phyloP scores from a whole-genome alignment of 2,888 invertebrate genomes.

The Schrankia costaestrigalis region DNA sequence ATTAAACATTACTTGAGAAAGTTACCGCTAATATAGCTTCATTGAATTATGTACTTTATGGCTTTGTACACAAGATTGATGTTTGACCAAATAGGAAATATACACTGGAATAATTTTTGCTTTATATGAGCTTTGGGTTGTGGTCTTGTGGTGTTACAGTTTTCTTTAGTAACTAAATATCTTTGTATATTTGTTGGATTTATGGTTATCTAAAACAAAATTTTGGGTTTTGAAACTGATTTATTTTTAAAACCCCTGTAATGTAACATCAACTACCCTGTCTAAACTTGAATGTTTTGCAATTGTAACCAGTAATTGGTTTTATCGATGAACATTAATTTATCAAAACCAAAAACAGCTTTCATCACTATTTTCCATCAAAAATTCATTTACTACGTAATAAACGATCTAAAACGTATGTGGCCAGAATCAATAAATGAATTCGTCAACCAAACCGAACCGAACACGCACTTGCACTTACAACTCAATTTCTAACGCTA shows the following conservation, averaged over 20 bases:
- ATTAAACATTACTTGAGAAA: constrained; percentile 57
- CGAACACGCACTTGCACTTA: neutral
- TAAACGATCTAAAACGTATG: too few relatives aligned
- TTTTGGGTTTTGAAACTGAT: too few relatives aligned
- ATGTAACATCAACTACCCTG: too few relatives aligned
- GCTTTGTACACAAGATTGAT: neutral
- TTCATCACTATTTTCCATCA: neutral
- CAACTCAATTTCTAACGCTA: neutral
- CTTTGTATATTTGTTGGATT: too few relatives aligned
- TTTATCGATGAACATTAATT: too few relatives aligned
- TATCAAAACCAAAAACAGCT: neutral
- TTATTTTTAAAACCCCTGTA: too few relatives aligned
- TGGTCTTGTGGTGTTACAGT: too few relatives aligned
- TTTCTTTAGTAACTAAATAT: too few relatives aligned
- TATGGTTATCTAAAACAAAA: too few relatives aligned
- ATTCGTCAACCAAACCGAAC: neutral
- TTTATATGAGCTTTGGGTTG: neutral
- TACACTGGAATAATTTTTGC: constrained; percentile 1
- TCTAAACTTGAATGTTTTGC: too few relatives aligned
- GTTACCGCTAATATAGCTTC: constrained; percentile 19
- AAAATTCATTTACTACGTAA: neutral
- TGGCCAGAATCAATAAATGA: too few relatives aligned
- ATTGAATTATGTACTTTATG: constrained; percentile 18
- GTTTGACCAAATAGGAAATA: neutral
- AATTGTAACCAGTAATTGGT: too few relatives aligned